These are phyloP conservation scores for Drosophila kurseongensis DNA, from an alignment of 1,140 invertebrate species.

Conservation along the genomic window DNA sequence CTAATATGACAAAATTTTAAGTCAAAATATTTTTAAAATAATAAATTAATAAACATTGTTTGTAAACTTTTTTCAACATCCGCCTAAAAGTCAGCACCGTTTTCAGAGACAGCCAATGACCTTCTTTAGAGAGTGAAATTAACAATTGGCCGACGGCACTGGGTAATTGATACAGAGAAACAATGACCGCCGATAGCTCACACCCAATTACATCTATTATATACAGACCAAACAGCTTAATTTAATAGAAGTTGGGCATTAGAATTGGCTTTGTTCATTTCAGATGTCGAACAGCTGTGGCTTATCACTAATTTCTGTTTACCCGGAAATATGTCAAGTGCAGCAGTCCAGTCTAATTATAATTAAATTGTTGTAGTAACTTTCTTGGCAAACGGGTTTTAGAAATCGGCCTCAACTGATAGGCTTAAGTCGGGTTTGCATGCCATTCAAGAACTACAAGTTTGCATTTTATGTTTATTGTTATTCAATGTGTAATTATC, in stretches of 20 bases:
- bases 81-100: slow-evolving; percentile 22
- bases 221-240: slow-evolving; percentile 19
- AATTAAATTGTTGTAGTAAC: neutral
- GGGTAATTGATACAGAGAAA: slow-evolving; percentile 48
- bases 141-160: slow-evolving; percentile 27
- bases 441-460: slow-evolving; percentile 8
- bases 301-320: slow-evolving; percentile 44
- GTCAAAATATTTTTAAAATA: too few species aligned
- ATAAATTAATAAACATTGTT: too few species aligned
- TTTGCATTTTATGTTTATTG: slow-evolving; percentile 17
- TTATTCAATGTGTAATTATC: slow-evolving; percentile 1
- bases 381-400: slow-evolving; percentile 20
- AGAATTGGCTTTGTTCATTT: slow-evolving; percentile 6
- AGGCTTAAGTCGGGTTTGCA: neutral
- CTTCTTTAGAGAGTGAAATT: slow-evolving; percentile 32
- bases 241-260: slow-evolving; percentile 11
- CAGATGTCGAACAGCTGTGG: slow-evolving; percentile 20
- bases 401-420: neutral
- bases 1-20: too few species aligned
- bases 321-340: neutral
- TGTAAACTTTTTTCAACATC: neutral
- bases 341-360: slow-evolving; percentile 1
- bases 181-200: slow-evolving; percentile 26
- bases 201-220: neutral
- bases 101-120: neutral